A percentile compares a stretch with the other conserved stretches of the same genome.
Conservation (phyloP, 2,113 vertebrate species). For the Psittacara wagleri region DNA sequence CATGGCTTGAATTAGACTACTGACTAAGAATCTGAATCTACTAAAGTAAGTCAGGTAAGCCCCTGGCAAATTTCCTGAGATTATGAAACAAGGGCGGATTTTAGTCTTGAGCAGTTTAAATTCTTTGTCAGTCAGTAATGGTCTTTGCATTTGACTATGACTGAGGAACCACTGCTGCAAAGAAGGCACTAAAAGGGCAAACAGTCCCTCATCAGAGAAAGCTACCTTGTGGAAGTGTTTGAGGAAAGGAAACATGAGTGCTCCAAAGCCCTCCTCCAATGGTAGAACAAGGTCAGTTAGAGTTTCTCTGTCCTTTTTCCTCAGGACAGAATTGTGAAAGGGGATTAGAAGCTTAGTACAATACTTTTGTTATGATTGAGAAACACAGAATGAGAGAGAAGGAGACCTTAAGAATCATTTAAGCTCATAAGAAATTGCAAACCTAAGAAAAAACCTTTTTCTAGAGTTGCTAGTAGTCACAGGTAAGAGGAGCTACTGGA, state of each 20-base stretch:
- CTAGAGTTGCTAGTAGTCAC: not conserved
- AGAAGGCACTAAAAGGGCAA: not conserved
- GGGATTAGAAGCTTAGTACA: not conserved
- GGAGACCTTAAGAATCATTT: not conserved
- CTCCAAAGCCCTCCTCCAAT: not conserved
- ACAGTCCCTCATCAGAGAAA: not conserved
- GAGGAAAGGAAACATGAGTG: not conserved
- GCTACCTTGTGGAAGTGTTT: fast-evolving
- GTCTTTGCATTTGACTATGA: not conserved
- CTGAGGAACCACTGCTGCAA: not conserved
- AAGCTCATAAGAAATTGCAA: not conserved
- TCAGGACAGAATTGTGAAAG: not conserved
- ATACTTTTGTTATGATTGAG: not conserved
- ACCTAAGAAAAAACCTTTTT: not conserved
- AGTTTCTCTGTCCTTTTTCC: not conserved
- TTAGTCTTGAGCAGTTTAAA: not conserved
- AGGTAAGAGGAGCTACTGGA: not conserved
- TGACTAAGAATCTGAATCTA: not conserved
- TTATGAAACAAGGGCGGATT: not conserved
- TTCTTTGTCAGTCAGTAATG: not conserved
- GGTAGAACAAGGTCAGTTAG: not conserved
- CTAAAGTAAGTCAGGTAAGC: not conserved
- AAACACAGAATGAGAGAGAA: not conserved
- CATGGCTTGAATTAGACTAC: not conserved
- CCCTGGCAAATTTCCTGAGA: not conserved